Base-by-base conservation (phyloP, 2,888 invertebrate species). In the Pollenia labialis region DNA sequence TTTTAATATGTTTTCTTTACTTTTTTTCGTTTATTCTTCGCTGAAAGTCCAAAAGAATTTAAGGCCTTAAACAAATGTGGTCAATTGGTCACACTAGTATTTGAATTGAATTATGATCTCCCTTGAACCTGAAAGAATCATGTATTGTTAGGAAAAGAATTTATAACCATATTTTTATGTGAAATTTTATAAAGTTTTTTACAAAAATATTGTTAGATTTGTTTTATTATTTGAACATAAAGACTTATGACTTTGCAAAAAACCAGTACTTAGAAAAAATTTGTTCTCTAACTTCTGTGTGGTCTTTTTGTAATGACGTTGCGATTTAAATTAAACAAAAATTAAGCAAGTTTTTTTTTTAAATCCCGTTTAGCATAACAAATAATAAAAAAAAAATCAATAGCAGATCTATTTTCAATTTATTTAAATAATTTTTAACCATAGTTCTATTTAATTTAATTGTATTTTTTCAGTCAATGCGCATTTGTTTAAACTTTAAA, bases 71-170 rank as follows among this genome's bases (percentile, higher is more conserved):
- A 80, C 69, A 83, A 77, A 81, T 77, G 84, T 87, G 87, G 84
- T 87, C 87, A 87, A 87, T 84, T 87, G 87, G 87, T 87, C 87
- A 87, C 68, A 79, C 42, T 48, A 16, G 84, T 69, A 81, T 81
- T 62, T 77, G 69, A 84, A 72, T 66, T 84, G 87, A 87, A 77
- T 84, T 87, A 81, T 84, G 84, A 74, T 87, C 72, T 77, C 64
- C 50, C 74, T 18, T 81, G 79, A 81, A 81, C 56, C 60, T 77
- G 77, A 74, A 76, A 81, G 66, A 66, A 76, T 76, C 79, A 66
- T 40, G 68, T 69, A 74, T 84, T 84, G 79, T 77, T 77, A 18
- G 50, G 54, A 23, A 40, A 52, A 74, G 40, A 71, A 77, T 71
- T 71, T 54, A 52, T 71, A 69, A 18, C 42, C 64, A 54, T 42